Conservation (phyloP, 2,113 vertebrate species). For the Alethe diademata region DNA sequence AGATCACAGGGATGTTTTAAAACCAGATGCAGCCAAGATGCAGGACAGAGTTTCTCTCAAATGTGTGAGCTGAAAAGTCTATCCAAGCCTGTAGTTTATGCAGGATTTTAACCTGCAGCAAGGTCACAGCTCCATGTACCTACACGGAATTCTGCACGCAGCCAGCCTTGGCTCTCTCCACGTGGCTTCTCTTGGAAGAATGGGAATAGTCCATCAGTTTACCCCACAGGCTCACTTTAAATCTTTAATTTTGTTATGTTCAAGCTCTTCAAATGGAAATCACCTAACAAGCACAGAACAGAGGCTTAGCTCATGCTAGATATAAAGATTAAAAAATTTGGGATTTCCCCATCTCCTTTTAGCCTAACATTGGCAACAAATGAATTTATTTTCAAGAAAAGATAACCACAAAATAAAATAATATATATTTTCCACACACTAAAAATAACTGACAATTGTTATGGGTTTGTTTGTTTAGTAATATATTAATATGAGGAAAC, state of each 20-base stretch:
- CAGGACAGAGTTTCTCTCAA: neutral
- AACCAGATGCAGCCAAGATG: neutral
- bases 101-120: neutral
- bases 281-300: neutral
- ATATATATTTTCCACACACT: neutral
- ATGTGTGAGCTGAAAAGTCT: neutral
- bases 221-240: neutral
- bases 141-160: neutral
- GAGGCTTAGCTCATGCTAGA: slow-evolving; percentile 12
- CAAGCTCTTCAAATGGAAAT: slow-evolving; percentile 15
- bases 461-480: slow-evolving; percentile 26
- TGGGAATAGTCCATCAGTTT: neutral
- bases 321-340: neutral
- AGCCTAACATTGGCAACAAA: neutral
- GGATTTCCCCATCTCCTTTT: slow-evolving; percentile 44
- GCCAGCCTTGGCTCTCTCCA: neutral
- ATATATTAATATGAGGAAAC: slow-evolving; percentile 36
- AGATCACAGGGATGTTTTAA: neutral
- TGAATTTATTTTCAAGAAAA: neutral
- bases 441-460: slow-evolving; percentile 28
- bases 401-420: slow-evolving; percentile 47
- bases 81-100: neutral
- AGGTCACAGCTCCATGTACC: neutral
- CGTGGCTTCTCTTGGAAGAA: neutral
- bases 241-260: neutral